These are phyloP conservation scores for Agrilus biguttatus DNA, from an alignment of 2,888 invertebrate genomes.

Conservation along the genomic window DNA sequence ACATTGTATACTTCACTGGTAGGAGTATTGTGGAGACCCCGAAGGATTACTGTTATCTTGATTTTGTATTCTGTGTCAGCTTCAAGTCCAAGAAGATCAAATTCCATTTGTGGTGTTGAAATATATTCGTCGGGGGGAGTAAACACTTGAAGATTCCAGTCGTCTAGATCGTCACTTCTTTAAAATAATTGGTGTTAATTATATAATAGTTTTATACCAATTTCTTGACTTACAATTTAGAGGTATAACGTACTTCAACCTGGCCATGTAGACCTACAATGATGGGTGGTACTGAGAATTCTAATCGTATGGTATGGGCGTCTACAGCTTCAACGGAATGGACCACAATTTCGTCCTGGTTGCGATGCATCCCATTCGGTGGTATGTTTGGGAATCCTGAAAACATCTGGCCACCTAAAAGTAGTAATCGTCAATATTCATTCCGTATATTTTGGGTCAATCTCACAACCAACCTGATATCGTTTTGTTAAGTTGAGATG, in stretches of 20 bases:
- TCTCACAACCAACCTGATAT: conserved; percentile 15
- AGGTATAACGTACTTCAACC: conserved; percentile 75
- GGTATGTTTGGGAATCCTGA: conserved; percentile 22
- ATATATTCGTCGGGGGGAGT: conserved; percentile 77
- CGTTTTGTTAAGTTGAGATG: conserved; percentile 18
- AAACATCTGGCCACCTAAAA: conserved; percentile 4
- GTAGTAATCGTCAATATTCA: neutral
- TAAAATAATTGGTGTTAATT: conserved; percentile 7
- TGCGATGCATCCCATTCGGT: conserved; percentile 30
- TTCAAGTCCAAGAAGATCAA: conserved; percentile 61
- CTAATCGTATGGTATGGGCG: conserved; percentile 62
- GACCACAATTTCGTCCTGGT: conserved; percentile 36
- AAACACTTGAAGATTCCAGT: conserved; percentile 75
- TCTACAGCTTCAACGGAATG: conserved; percentile 57
- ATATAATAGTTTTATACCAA: neutral
- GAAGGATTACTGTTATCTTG: conserved; percentile 63
- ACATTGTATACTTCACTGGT: conserved; percentile 64
- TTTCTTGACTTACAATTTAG: conserved; percentile 46
- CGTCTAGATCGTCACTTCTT: conserved; percentile 44
- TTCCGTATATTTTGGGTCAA: neutral
- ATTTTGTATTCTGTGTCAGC: conserved; percentile 72
- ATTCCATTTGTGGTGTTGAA: conserved; percentile 73
- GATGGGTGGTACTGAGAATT: conserved; percentile 68
- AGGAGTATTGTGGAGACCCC: conserved; percentile 63
- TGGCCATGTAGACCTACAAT: conserved; percentile 77